Evolutionary conservation across 2,797 vertebrate species (phyloP).

Genomic region (Ctenochaetus hawaiiensis): DNA sequence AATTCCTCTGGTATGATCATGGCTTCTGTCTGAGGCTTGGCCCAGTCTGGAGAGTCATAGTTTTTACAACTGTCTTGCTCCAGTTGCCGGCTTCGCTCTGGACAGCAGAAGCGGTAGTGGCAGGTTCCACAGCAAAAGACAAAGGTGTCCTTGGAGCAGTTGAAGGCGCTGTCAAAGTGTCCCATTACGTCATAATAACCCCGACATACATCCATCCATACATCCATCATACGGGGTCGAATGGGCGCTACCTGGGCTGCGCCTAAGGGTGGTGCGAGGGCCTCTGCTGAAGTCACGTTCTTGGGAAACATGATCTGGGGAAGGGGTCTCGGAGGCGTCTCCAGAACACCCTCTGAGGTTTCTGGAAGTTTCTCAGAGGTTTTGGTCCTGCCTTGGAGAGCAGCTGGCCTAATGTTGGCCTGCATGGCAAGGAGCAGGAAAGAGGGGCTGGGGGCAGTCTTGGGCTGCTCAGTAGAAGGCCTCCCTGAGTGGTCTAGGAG

Average conservation of each 20-base stretch:
- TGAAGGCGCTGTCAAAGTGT: conserved; percentile 92
- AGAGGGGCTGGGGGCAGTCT: conserved; percentile 65
- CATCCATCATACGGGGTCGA: conserved; percentile 76
- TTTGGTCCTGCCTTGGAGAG: conserved; percentile 70
- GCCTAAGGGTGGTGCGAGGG: conserved; percentile 77
- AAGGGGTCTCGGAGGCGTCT: conserved; percentile 81
- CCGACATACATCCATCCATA: conserved; percentile 88
- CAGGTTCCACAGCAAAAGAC: conserved; percentile 94
- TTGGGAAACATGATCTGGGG: conserved; percentile 88
- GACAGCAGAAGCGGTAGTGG: conserved; percentile 95
- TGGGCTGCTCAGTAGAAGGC: conserved; percentile 66
- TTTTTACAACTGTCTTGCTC: conserved; percentile 91
- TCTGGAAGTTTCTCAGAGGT: conserved; percentile 52
- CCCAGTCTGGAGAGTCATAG: conserved; percentile 91
- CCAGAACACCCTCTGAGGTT: conserved; percentile 67
- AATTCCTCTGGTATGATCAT: conserved; percentile 75
- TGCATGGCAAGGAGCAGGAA: conserved; percentile 69
- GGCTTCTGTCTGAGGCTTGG: conserved; percentile 87
- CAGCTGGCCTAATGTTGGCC: conserved; percentile 69
- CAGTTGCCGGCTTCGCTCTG: conserved; percentile 88
- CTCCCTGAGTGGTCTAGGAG: conserved; percentile 64
- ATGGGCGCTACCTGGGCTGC: conserved; percentile 80
- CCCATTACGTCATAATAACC: conserved; percentile 96
- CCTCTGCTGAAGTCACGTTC: conserved; percentile 82
- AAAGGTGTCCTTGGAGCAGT: conserved; percentile 92